Evolutionary conservation across 2,797 vertebrate species (phyloP), one percentile per base, ranked within the genome.

Genomic region (Onychomys arenicola): DNA sequence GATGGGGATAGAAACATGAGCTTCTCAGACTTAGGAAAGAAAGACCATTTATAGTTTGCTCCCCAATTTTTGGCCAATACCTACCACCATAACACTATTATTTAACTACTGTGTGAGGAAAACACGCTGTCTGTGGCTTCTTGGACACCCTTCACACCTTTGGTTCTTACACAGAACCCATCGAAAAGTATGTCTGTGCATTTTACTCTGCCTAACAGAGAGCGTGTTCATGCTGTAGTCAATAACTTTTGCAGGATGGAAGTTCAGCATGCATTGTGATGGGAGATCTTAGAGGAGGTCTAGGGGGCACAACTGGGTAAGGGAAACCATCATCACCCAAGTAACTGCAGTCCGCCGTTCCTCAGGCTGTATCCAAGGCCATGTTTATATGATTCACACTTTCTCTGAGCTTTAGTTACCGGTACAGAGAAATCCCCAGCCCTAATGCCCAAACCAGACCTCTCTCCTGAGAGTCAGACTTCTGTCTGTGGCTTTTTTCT

Each of bases 191-290:
- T 61, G 40, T 43, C 80, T 40, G 6, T 75, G 25, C n/a, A 29
- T 80, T 90, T 21, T 75, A 34, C 76, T 49, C 4, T 67, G 55
- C 32, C 63, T 90, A 65, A 40, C 49, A 40, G 4, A 88, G 59
- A 32, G 19, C 40, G 5, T 88, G 78, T 57, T 34, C 40, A 78
- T 67, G 46, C 25, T 65, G 16, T 77, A 46, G 75, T 80, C 78
- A 93, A 25, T 84, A 83, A 65, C n/a, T 80, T 93, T 73, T 83
- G 69, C 55, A 94, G 49, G 71, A 75, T 75, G 63, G n/a, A 83
- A 67, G 23, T 23, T 81, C 86, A 73, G 73, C 89, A 25, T 69
- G n/a, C 49, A 43, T 49, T 65, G 19, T 49, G 34, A n/a, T 55
- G 75, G 76, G 63, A 83, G 46, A 37, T 29, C 27, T 93, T 32